phyloP scores from a whole-genome alignment of 1,140 invertebrate genomes.

The Notospermus geniculatus region DNA sequence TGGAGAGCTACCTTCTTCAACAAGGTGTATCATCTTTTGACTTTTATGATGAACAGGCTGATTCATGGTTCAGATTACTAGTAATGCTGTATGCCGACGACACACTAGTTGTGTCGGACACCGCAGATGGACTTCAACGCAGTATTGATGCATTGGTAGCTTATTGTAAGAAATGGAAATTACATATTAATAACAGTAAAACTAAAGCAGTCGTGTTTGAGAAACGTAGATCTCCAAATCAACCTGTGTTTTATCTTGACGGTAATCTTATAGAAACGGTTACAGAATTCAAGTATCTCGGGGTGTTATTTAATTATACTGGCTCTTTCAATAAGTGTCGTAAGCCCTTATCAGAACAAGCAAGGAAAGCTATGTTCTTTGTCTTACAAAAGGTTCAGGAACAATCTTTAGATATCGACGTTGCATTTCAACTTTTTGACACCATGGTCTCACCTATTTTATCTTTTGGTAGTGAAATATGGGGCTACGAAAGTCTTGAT shows the following conservation, averaged over 20 bases:
- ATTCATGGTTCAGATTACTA: background rate
- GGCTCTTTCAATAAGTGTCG: background rate
- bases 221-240: background rate
- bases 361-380: background rate
- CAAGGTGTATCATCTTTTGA: no score
- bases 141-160: background rate
- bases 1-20: no score
- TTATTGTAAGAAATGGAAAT: background rate
- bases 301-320: background rate
- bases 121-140: background rate
- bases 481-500: background rate
- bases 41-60: background rate
- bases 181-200: background rate
- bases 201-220: background rate
- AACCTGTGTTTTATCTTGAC: background rate
- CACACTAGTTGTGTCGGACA: background rate
- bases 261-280: background rate
- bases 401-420: background rate
- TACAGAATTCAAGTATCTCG: background rate
- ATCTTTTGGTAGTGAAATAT: conserved; percentile 1
- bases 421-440: background rate
- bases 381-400: conserved; percentile 2
- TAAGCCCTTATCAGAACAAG: background rate
- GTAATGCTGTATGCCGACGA: no score
- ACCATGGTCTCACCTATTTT: background rate